Conservation (phyloP, 2,797 vertebrate genomes). For the Muscicapa striata region DNA sequence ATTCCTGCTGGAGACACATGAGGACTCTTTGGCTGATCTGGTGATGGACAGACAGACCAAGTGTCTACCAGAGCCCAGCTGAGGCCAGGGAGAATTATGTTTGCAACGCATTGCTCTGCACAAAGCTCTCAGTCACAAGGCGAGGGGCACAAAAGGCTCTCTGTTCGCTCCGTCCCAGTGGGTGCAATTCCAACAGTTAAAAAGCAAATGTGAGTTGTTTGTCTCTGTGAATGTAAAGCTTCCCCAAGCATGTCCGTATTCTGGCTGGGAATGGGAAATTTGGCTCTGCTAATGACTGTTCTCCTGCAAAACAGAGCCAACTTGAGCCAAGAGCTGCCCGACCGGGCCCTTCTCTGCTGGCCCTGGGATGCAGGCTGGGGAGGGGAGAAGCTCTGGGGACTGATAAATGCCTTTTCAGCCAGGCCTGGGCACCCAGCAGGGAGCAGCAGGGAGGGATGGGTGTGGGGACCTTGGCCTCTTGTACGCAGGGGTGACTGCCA, state of each 20-base stretch:
- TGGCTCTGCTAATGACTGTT: constrained; percentile 40
- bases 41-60: constrained; percentile 48
- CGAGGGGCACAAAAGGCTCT: constrained; percentile 55
- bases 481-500: background rate
- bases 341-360: fast-evolving
- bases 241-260: constrained; percentile 45
- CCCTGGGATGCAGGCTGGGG: background rate
- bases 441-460: fast-evolving
- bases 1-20: background rate
- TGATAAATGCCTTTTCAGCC: background rate
- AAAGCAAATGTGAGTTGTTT: constrained; percentile 70
- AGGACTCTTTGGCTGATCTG: constrained; percentile 13
- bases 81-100: constrained; percentile 64
- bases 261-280: constrained; percentile 26
- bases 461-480: background rate
- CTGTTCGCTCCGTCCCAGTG: constrained; percentile 58
- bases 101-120: constrained; percentile 69
- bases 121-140: constrained; percentile 66
- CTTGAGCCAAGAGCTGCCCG: background rate
- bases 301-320: constrained; percentile 3
- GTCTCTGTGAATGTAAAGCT: constrained; percentile 61
- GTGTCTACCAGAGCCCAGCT: constrained; percentile 48
- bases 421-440: fast-evolving
- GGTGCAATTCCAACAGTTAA: constrained; percentile 66
- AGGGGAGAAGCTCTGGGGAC: background rate